Evolutionary conservation across 2,888 invertebrate genomes (phyloP), one percentile per base, ranked within the genome.

Genomic region (Ichneumon xanthorius): DNA sequence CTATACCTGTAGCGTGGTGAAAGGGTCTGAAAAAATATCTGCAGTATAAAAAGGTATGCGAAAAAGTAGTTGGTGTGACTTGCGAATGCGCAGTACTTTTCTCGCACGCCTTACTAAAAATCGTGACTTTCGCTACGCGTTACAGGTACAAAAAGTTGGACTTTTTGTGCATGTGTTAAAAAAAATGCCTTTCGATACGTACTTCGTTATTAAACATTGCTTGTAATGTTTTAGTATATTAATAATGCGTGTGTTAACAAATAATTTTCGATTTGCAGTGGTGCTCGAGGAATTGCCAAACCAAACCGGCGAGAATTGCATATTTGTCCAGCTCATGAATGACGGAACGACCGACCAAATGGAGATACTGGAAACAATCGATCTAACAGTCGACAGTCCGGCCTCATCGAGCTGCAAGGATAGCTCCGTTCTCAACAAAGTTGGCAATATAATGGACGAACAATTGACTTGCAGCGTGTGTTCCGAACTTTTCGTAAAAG

Each of bases 381-480:
- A 96, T 90, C 92, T 96, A 67, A 95, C 95, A 87, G 95, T 95
- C 92, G 75, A 91, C 89, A 14, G 92, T 93, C 82, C 85, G 65
- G 40, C 79, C 5, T 75, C 86, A 2, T 81, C 88, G 16, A 86
- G 76, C 14, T 75, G 53, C 19, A 73, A 72, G 19, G 80, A 83
- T 45, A 80, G 84, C 61, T 91, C 89, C 40, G 88, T 92, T 3
- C 89, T 93, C 19, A 88, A 92, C 48, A 94, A 95, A 89, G 94
- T 96, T 5, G 94, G 95, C 19, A 94, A 95, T 87, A 94, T 96
- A 19, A 95, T 96, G 95, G 96, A 97, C 89, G 95, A 95, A 88
- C 97, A 97, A 91, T 94, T 97, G 37, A 96, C 96, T 88, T 97
- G 97, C 92, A 96, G 96, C 86, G 96, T 97, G 78, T 97, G 97